phyloP scores from a whole-genome alignment of 2,888 invertebrate species.

The Atrina japonica region DNA sequence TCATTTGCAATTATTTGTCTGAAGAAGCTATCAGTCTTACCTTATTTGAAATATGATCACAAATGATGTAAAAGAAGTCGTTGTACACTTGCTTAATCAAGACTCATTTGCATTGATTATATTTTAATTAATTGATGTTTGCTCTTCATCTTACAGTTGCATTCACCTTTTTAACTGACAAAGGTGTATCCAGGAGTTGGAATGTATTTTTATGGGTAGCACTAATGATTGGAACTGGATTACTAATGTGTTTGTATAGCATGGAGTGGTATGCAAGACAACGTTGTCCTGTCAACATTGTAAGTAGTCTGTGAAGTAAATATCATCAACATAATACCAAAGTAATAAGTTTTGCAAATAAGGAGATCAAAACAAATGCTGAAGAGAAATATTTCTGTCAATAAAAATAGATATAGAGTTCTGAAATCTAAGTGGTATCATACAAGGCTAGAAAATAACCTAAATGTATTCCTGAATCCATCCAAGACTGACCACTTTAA shows the following conservation, averaged over 20 bases:
- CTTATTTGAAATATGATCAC: too few relatives aligned
- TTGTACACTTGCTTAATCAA: too few relatives aligned
- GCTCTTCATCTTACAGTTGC: conserved; percentile 80
- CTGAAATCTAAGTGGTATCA: too few relatives aligned
- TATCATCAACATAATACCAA: too few relatives aligned
- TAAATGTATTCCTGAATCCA: too few relatives aligned
- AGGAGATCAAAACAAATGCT: conserved; percentile 82
- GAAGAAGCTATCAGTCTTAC: too few relatives aligned
- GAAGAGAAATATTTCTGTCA: conserved; percentile 90
- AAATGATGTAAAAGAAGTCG: too few relatives aligned
- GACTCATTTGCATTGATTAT: too few relatives aligned
- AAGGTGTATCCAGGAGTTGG: conserved; percentile 79
- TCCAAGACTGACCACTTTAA: too few relatives aligned
- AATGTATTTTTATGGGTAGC: conserved; percentile 93
- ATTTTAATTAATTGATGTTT: too few relatives aligned
- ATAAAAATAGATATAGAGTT: conserved; percentile 63
- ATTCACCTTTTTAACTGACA: conserved; percentile 82
- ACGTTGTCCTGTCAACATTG: conserved; percentile 85
- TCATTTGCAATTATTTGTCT: too few relatives aligned
- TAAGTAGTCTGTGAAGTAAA: conserved; percentile 44
- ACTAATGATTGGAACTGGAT: conserved; percentile 89
- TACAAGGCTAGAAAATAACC: too few relatives aligned
- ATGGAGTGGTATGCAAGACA: conserved; percentile 92
- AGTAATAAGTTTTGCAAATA: not conserved
- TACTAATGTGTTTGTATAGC: conserved; percentile 88